phyloP scores from a whole-genome alignment of 2,113 vertebrate genomes.

The Microtus montanus region DNA sequence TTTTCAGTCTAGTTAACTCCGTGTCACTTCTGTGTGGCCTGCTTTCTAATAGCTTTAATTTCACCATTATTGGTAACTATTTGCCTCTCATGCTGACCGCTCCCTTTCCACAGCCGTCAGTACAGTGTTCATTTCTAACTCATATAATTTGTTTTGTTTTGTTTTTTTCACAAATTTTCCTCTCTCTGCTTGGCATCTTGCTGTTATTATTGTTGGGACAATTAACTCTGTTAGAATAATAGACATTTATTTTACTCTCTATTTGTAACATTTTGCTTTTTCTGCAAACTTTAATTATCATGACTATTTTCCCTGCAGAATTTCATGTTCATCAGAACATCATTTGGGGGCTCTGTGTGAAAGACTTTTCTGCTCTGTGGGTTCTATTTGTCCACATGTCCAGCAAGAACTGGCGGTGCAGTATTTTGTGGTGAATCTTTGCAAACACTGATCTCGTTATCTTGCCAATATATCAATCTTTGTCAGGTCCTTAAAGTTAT shows the following conservation, averaged over 20 bases:
- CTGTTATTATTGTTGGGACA: neutral
- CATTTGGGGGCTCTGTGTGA: neutral
- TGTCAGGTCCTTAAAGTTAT: neutral
- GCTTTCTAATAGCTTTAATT: neutral
- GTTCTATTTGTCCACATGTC: neutral
- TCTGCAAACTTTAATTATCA: neutral
- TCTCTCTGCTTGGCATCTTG: neutral
- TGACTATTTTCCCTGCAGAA: neutral
- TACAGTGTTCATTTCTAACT: neutral
- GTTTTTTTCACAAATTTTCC: neutral
- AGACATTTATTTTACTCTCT: neutral
- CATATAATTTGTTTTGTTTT: neutral
- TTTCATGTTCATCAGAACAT: neutral
- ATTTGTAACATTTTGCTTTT: neutral
- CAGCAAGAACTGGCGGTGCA: neutral
- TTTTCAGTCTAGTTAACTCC: neutral
- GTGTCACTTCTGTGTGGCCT: neutral
- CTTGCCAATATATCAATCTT: neutral
- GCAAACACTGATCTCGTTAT: neutral
- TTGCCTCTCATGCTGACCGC: neutral
- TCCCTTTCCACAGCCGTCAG: too few species aligned
- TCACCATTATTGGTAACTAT: neutral
- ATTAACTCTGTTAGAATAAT: neutral
- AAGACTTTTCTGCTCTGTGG: neutral
- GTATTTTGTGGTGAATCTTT: neutral